Evolutionary conservation across 2,797 vertebrate species (phyloP), one percentile per base, ranked within the genome.

Genomic region (Chromis chromis): DNA sequence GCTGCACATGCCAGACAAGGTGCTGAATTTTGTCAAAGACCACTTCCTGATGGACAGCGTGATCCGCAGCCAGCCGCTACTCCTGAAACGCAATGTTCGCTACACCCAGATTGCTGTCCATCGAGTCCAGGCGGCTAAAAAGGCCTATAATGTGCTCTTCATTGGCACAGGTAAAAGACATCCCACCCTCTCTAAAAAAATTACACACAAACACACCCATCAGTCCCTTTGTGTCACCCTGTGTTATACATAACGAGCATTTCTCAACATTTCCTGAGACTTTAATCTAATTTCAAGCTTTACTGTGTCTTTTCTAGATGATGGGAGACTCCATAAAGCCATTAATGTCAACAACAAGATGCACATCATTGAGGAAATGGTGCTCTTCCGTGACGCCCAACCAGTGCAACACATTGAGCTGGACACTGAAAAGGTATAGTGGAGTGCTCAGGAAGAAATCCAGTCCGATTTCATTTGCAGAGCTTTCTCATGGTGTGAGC

Each of bases 11-110:
- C 98, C 98, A 0, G 98, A 99, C 91, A 96, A 97, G 19, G 98
- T 98, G 86, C 93, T 99, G 64, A 98, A 98, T 92, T 99, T 99
- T 40, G 94, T 99, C 79, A 99, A 99, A 91, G 97, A 99, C 85
- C 98, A 99, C 89, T 99, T 99, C 90, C 89, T 99, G 87, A 99
- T 99, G 98, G 96, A 98, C 66, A 94, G 81, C 19, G 94, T 96
- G 0, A 95, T 99, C 73, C 96, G 96, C 79, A 97, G 97, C 90
- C 94, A 85, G 74, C 95, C 96, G 0, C 91, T 99, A 64, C 94
- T 99, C 55, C 91, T 97, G 36, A 98, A 99, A 83, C 94, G 95
- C 0, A 96, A 79, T 2, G 91, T 95, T 44, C 95, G 92, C 75
- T 99, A 99, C 93, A 97, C 95, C 14, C 96, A 96, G 74, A 95